Evolutionary conservation across 2,113 vertebrate genomes (phyloP).

Genomic region (Parus major): DNA sequence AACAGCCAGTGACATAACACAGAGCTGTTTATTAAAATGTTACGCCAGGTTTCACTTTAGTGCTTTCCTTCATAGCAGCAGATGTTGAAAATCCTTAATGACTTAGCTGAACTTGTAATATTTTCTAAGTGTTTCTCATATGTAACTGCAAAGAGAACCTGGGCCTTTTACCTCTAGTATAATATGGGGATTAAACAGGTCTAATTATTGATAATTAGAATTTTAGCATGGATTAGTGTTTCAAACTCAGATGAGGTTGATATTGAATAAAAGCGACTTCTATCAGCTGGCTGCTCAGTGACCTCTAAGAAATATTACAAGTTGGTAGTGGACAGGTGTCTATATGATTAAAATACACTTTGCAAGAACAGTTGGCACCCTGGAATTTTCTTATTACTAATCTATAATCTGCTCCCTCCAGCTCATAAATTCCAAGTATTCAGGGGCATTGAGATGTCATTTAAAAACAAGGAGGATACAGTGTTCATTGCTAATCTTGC

Average conservation of each 20-base stretch:
- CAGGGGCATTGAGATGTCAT: background rate
- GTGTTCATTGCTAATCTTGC: background rate
- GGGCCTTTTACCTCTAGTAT: background rate
- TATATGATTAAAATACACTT: conserved; percentile 48
- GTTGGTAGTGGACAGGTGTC: conserved; percentile 49
- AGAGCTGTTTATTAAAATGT: background rate
- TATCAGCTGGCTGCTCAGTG: conserved; percentile 20
- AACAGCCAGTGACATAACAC: background rate
- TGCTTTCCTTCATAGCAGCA: background rate
- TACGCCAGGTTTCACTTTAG: background rate
- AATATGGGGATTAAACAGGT: background rate
- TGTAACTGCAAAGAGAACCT: background rate
- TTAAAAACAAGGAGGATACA: background rate
- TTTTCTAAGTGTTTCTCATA: background rate
- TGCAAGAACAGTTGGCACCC: conserved; percentile 15
- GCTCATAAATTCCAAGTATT: conserved; percentile 28
- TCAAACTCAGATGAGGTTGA: background rate
- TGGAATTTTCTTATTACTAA: conserved; percentile 31
- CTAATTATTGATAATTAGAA: background rate
- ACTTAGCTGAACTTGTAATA: background rate
- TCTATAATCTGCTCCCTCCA: background rate
- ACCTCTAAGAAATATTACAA: conserved; percentile 28
- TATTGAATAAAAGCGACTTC: conserved; percentile 11
- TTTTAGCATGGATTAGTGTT: background rate
- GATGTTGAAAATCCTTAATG: background rate